A percentile compares a stretch with the other conserved stretches of the same genome.
These are phyloP conservation scores for Oscheius sp. DNA, from an alignment of 1,140 invertebrate genomes.

Conservation along the genomic window DNA sequence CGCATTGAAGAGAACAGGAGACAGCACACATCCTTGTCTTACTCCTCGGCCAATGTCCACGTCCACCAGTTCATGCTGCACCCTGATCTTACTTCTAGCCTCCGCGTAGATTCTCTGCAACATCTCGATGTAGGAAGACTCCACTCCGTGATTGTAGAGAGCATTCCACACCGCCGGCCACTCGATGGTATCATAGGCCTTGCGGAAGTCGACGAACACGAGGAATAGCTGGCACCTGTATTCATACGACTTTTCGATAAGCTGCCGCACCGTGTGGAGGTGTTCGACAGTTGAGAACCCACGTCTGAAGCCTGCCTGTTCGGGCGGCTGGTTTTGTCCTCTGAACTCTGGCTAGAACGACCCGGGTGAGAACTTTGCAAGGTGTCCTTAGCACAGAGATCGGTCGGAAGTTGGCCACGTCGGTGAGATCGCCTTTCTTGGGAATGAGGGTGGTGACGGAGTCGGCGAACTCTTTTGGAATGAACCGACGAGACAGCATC, in stretches of 20 bases:
- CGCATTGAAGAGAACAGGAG: constrained; percentile 34
- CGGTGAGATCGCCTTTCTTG: no score
- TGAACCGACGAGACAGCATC: no score
- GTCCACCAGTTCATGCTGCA: no score
- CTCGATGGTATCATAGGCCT: constrained; percentile 38
- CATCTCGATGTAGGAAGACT: no score
- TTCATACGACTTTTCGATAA: constrained; percentile 36
- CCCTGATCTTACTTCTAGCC: neutral
- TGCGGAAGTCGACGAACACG: no score
- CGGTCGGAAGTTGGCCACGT: no score
- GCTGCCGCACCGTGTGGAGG: constrained; percentile 3
- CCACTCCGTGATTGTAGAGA: constrained; percentile 21
- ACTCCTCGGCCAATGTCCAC: constrained; percentile 17
- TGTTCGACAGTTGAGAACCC: constrained; percentile 37
- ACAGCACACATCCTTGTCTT: constrained; percentile 40
- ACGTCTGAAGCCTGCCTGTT: constrained; percentile 42
- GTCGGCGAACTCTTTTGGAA: no score
- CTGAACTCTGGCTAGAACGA: constrained; percentile 19
- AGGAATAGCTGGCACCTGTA: neutral
- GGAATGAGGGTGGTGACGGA: no score
- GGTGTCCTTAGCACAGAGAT: constrained; percentile 25
- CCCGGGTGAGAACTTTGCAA: constrained; percentile 25
- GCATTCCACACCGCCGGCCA: constrained; percentile 24
- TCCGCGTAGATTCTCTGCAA: neutral
- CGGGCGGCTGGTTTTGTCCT: neutral